Percentiles rank a stretch among this genome's conserved stretches.
These are phyloP conservation scores for Sorex araneus DNA, from an alignment of 2,113 vertebrate species.

Conservation along the genomic window DNA sequence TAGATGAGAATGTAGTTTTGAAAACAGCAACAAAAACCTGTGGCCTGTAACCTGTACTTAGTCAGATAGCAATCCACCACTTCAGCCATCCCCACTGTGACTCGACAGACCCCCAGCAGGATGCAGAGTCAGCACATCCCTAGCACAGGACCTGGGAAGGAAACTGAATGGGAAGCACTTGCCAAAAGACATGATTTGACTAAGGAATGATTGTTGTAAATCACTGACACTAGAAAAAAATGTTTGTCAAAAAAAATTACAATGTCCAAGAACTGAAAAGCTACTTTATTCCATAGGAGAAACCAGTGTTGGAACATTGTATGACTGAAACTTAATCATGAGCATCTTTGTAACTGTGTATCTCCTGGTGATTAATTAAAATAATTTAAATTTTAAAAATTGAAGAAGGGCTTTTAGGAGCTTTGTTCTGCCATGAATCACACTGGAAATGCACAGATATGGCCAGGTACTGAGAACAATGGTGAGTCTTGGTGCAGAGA, in stretches of 20 bases:
- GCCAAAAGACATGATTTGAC: constrained; percentile 93
- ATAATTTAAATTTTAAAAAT: no score
- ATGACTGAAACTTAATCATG: no score
- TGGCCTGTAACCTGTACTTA: constrained; percentile 91
- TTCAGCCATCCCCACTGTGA: constrained; percentile 86
- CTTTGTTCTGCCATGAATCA: constrained; percentile 95
- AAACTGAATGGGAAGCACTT: constrained; percentile 77
- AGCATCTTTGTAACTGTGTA: no score
- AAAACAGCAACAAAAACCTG: constrained; percentile 83
- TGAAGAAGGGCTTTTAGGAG: constrained; percentile 91
- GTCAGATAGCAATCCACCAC: constrained; percentile 90
- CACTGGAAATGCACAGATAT: constrained; percentile 96
- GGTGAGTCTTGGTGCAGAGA: constrained; percentile 89
- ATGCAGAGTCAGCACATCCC: background rate
- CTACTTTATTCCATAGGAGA: constrained; percentile 95
- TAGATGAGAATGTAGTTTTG: constrained; percentile 96
- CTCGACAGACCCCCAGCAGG: background rate
- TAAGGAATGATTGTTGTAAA: constrained; percentile 94
- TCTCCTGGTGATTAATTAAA: no score
- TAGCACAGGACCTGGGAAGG: background rate
- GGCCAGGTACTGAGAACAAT: constrained; percentile 93
- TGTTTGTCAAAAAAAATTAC: constrained; percentile 91
- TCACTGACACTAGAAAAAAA: constrained; percentile 93
- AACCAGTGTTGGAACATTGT: no score
- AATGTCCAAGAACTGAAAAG: constrained; percentile 94